Evolutionary conservation across 2,888 invertebrate species (phyloP), one percentile per base, ranked within the genome.

Genomic region (Leptopilina drosophilae): DNA sequence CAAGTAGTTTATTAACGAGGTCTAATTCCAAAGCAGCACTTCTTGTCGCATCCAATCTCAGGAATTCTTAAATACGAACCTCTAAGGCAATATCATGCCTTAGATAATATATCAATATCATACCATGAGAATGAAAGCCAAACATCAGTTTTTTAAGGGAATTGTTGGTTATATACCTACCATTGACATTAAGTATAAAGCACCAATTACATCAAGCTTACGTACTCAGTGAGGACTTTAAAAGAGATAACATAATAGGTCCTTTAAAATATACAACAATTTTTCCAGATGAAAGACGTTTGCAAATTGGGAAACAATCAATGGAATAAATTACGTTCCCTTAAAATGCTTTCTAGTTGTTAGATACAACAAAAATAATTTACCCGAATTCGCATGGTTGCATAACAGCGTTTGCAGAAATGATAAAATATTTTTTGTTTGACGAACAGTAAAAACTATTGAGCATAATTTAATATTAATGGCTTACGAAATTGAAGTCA

Each of bases 21-120:
- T 49, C 11, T 49, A n/a, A 59, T 11, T 59, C 59, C 49, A 49
- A 49, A 49, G 49, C 49, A 49, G 8, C 49, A 49, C 11, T n/a
- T 76, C 0, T 65, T 81, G 12, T 1, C 64, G n/a, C 79, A 81
- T 20, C 77, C 78, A 26, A 49, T 69, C 0, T 20, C 66, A 53
- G 15, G 73, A 11, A 80, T 81, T 73, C 1, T 75, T 0, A 77
- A 77, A 75, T 78, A 66, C 33, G 79, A 79, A 1, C 79, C 81
- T 49, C 3, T 81, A 14, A 33, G 26, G 62, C n/a, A 79, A 33
- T 11, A 59, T 15, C 42, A 46, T 62, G 42, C 76, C 7, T n/a
- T n/a, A n/a, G n/a, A n/a, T n/a, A n/a, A n/a, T n/a, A n/a, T n/a
- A n/a, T n/a, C n/a, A 79, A 33, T 11, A 59, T 15, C 42, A 46